phyloP scores from a whole-genome alignment of 2,888 invertebrate genomes.

The Cerastoderma edule region DNA sequence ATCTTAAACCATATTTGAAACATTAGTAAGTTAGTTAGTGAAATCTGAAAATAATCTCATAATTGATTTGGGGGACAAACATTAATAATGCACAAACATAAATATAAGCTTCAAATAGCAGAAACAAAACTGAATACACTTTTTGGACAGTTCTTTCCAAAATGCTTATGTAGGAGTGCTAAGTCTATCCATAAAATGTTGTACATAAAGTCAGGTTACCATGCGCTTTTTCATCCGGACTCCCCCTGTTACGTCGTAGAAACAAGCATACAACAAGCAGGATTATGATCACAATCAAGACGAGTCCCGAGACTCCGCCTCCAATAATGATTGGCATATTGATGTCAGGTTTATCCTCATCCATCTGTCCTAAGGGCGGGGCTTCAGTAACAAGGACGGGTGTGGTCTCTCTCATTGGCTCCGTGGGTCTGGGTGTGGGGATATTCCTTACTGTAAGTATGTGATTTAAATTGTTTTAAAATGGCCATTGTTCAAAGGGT shows the following conservation, averaged over 20 bases:
- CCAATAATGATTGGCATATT: slow-evolving; percentile 60
- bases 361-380: slow-evolving; percentile 25
- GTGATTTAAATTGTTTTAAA: too few relatives aligned
- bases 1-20: too few relatives aligned
- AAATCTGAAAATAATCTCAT: too few relatives aligned
- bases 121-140: too few relatives aligned
- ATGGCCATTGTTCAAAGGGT: too few relatives aligned
- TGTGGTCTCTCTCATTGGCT: slow-evolving; percentile 24
- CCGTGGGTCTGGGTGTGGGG: slow-evolving; percentile 39
- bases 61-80: too few relatives aligned
- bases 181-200: slow-evolving; percentile 2
- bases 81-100: too few relatives aligned
- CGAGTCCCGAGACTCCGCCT: slow-evolving; percentile 61
- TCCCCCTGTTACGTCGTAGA: slow-evolving; percentile 24
- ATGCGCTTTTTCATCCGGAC: slow-evolving; percentile 50
- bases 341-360: slow-evolving; percentile 36
- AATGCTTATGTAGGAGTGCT: too few relatives aligned
- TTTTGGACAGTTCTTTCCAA: too few relatives aligned
- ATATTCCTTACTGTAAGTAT: slow-evolving; percentile 43
- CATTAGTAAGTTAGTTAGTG: too few relatives aligned
- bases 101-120: too few relatives aligned
- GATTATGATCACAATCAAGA: slow-evolving; percentile 61
- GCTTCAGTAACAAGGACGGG: slow-evolving; percentile 15
- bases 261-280: slow-evolving; percentile 58
- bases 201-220: slow-evolving; percentile 34